phyloP scores from a whole-genome alignment of 2,888 invertebrate species.

The Ophion obscuratus region DNA sequence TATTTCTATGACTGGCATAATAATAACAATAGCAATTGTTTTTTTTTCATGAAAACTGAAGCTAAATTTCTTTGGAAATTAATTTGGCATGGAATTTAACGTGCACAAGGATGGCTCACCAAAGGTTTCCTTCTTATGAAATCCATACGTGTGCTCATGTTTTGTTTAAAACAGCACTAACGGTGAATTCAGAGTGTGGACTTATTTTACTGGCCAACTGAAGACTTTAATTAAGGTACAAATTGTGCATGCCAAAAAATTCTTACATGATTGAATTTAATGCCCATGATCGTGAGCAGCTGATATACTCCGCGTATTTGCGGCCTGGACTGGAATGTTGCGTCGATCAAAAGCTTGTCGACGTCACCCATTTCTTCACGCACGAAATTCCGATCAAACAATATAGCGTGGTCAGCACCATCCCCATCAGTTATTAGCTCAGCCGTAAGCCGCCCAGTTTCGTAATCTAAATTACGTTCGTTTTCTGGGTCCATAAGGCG shows the following conservation, averaged over 20 bases:
- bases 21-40: no score
- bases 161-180: no score
- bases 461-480: constrained; percentile 9
- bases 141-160: no score
- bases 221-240: no score
- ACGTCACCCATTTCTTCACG: constrained; percentile 24
- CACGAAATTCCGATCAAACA: constrained; percentile 39
- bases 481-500: neutral
- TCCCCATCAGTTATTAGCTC: neutral
- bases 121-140: no score
- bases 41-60: no score
- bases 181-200: no score
- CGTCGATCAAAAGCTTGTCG: constrained; percentile 16
- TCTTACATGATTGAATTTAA: constrained; percentile 48
- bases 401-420: constrained; percentile 18
- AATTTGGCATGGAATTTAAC: no score
- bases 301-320: constrained; percentile 33
- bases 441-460: constrained; percentile 17
- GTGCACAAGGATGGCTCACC: no score
- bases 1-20: no score
- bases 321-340: constrained; percentile 37
- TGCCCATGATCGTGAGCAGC: constrained; percentile 47
- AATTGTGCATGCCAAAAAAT: neutral
- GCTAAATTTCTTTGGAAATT: no score
- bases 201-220: no score